These are phyloP conservation scores for Strix occidentalis DNA, from an alignment of 2,797 vertebrate species.

Conservation along the genomic window DNA sequence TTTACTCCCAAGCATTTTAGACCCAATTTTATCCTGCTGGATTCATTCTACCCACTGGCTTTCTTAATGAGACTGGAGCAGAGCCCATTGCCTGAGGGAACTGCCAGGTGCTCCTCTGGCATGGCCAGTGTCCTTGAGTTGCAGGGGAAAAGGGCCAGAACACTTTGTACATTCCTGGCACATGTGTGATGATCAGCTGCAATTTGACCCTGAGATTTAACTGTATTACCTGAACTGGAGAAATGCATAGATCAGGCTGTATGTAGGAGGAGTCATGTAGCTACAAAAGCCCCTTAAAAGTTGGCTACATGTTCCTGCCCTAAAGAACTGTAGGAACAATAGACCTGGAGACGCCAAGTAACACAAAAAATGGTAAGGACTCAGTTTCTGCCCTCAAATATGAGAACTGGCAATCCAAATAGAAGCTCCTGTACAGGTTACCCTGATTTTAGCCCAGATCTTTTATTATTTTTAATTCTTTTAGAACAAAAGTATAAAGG, in stretches of 20 bases:
- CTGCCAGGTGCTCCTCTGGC: conserved; percentile 38
- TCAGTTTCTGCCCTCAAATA: not conserved
- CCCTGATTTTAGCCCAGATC: not conserved
- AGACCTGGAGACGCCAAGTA: not conserved
- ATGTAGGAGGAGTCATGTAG: not conserved
- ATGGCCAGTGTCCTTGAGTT: not conserved
- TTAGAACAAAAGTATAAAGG: not conserved
- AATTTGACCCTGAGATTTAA: not conserved
- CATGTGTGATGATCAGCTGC: not conserved
- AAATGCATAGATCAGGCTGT: not conserved
- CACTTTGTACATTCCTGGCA: not conserved
- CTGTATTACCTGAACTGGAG: not conserved
- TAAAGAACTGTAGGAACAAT: not conserved
- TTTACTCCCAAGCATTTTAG: not conserved
- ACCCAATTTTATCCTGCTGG: not conserved
- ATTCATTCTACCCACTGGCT: not conserved
- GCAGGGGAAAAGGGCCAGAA: not conserved
- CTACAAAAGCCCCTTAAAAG: not conserved
- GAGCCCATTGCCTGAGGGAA: not conserved
- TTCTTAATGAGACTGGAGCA: conserved; percentile 33
- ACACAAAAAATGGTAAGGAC: not conserved
- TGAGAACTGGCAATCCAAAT: not conserved
- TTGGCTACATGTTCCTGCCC: not conserved
- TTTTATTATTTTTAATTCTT: not conserved
- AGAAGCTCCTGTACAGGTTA: not conserved